Evolutionary conservation across 2,113 vertebrate genomes (phyloP), one percentile per base, ranked within the genome.

Genomic region (Eublepharis macularius): DNA sequence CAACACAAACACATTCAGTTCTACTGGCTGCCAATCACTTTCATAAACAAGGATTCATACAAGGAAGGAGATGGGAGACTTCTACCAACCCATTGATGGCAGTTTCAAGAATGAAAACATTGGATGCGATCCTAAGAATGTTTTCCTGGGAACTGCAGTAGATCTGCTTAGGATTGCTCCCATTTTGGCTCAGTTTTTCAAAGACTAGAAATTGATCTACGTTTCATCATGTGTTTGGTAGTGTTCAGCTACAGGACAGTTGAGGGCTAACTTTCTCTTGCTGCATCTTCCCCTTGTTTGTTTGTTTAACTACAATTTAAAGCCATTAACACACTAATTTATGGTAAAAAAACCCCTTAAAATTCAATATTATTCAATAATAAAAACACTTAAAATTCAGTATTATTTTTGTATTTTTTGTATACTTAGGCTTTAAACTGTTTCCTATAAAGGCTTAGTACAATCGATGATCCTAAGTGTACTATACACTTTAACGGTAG

Each of bases 81-180:
- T 92, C 93, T 93, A 94, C 80, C 41, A 49, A 91, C 87, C 54
- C 70, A 83, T 77, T 92, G 79, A 86, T 76, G 90, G 94, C 82
- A 94, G 91, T 90, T 94, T 89, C 86, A 94, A 94, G 95, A 95
- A 96, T 91, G 94, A 95, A 95, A 96, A 94, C 95, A 95, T 29
- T 63, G 60, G 60, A 24, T 63, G 24, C 60, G 29, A 63, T 63
- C 60, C 60, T 63, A 63, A 63, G 21, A 29, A 9, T 2, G 29
- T 3, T 26, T 63, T 63, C 60, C 60, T 8, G 26, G 26, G 4
- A 63, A 63, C 6, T 29, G 26, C 29, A 63, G 10, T 63, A 63
- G 60, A 29, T 8, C 21, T 29, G 60, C 26, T 63, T 63, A 63
- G 60, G 60, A 26, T 29, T 63, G 60, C 60, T 63, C 60, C 60